Base-by-base conservation (phyloP, 2,888 invertebrate species). In the Busseola fusca region DNA sequence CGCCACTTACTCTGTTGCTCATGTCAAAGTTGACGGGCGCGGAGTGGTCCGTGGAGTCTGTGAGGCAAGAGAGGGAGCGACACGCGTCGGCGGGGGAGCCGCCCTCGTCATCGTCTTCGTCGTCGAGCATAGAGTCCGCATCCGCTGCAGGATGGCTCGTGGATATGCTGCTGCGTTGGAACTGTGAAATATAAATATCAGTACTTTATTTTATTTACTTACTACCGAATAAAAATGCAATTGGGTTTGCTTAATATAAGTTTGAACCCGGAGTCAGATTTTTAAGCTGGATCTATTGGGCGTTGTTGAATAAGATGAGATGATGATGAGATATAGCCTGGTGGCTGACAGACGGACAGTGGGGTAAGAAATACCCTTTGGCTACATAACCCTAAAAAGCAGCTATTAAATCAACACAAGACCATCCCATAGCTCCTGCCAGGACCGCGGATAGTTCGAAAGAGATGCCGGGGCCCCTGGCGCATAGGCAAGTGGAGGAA, bases 1-100 rank as follows among this genome's bases (percentile, higher is more conserved):
- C 14, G 10, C 30, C 6, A 64, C 79, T 56, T 48, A 98, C 98
- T 88, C 98, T 96, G 92, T 99, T 99, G 73, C 98, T 98, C 97
- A 98, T 97, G 89, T 99, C 98, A 89, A 99, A 98, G 92, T 98
- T 98, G 80, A 98, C 97, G 0, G 98, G 98, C 56, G 98, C 98
- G 87, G 98, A 98, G 89, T 98, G 98, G 87, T 98, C 98, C 0
- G 98, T 98, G 90, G 98, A 98, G 90, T 98, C 98, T 0, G 98
- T 98, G 76, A 98, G 96, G 83, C 98, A 98, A 89, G 98, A 98
- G 25, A 98, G 94, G 9, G 98, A 98, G 84, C 98, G 97, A 96
- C 98, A 98, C 80, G 97, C 97, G 90, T 97, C 97, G 27, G 94
- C 96, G 9, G 96, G 96, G 1, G 96, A 96, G 85, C 90, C 84